Base-by-base conservation (phyloP, 2,888 invertebrate genomes). In the Eilema depressum region DNA sequence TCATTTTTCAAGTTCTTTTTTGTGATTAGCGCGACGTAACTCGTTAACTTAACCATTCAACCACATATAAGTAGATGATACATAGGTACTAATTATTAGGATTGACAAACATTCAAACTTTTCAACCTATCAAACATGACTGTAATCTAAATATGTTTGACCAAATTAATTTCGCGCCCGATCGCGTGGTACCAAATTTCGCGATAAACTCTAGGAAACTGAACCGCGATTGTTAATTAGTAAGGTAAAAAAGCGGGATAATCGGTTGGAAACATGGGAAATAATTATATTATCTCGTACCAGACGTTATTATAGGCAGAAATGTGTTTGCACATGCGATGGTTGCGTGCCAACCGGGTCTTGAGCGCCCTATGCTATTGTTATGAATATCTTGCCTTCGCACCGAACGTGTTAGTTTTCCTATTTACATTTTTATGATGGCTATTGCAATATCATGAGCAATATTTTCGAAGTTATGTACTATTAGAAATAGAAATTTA, bases 271-370 rank as follows among this genome's bases (percentile, higher is more conserved):
- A 84, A 87, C 85, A 84, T 77, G 85, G 80, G 75, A 83, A 84
- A 90, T 91, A 91, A 91, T 92, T 88, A 89, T 88, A 90, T 91
- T 91, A 92, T 91, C 88, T 89, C 85, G 83, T 86, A 85, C 81
- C 79, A 76, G 85, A 83, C 86, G 87, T 85, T 66, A 84, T 84
- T 85, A 76, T 82, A 82, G 84, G 82, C 85, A 83, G 82, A 83
- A 89, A 88, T 87, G 84, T 86, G 83, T 88, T 88, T 87, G 83
- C 85, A 87, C 88, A 88, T 89, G 88, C 87, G 83, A 85, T 72
- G 68, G 63, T 84, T 70, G 84, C 83, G 82, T 84, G 82, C 76
- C 77, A 75, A 70, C 68, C 72, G 71, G 77, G 77, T 71, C 76
- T 77, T 75, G 53, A 64, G n/a, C 68, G 71, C 74, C 68, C 66